phyloP scores from a whole-genome alignment of 2,113 vertebrate species.

The Potamarius usumacintae region DNA sequence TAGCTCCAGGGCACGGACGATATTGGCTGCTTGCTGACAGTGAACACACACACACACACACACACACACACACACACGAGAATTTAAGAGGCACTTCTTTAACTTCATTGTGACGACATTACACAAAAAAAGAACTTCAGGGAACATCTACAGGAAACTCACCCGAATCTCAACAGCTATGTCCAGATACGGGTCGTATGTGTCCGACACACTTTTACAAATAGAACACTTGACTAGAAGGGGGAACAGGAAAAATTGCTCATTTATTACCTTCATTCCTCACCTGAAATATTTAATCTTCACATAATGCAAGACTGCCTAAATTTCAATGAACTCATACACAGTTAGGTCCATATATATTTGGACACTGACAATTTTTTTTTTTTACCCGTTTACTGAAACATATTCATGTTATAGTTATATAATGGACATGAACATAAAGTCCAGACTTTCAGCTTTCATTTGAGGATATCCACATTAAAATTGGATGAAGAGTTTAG shows the following conservation, averaged over 20 bases:
- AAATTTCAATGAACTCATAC: background rate
- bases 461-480: no score
- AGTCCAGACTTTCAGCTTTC: no score
- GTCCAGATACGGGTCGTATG: constrained; percentile 92
- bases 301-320: background rate
- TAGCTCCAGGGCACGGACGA: constrained; percentile 85
- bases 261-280: background rate
- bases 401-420: no score
- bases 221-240: constrained; percentile 87
- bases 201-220: constrained; percentile 93
- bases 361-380: no score
- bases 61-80: background rate
- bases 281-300: background rate
- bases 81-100: background rate
- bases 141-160: constrained; percentile 43
- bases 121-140: background rate
- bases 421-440: no score
- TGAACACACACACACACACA: background rate
- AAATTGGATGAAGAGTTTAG: no score
- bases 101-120: background rate
- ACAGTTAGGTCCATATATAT: no score
- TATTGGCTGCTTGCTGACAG: constrained; percentile 83
- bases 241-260: constrained; percentile 17
- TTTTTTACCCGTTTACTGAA: no score
- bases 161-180: constrained; percentile 92